Evolutionary conservation across 2,888 invertebrate species (phyloP), one percentile per base, ranked within the genome.

Genomic region (Chymomyza fuscimana): DNA sequence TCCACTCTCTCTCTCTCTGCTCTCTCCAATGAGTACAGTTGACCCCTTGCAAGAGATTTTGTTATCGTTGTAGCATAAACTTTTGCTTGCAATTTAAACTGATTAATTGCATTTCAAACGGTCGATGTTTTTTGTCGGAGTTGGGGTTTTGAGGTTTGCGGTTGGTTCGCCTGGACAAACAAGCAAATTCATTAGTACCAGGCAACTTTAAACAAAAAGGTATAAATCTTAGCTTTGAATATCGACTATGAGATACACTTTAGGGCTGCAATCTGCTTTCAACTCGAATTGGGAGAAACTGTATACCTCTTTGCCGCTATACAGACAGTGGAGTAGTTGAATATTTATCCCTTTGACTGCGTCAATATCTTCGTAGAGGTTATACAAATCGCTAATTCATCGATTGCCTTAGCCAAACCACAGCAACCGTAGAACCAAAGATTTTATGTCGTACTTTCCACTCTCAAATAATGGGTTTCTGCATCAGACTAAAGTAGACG

Each of bases 81-180:
- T 70, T 70, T 74, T 65, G 63, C 64, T 68, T 72, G 72, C 74
- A 72, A 78, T 83, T 75, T 80, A 74, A 76, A 74, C 80, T 85
- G 83, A 85, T 83, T 85, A 85, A 85, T 85, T 85, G 87, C 83
- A 81, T 85, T 85, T 83, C 75, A 83, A 87, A 86, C 81, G 81
- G 32, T 74, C 67, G 73, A 22, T 83, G 81, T 46, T 74, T 67
- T 12, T 58, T 58, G 9, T 19, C 7, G 19, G 12, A 58, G 58
- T 25, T 19, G 25, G 5, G 19, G 19, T 19, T 58, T 58, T 58
- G 58, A 5, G 58, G 22, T 58, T 78, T 63, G 74, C 40, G 66
- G 71, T 46, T 64, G 59, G 70, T 58, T 72, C 73, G 22, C 69
- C 69, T 58, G 68, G 74, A 73, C 73, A 74, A 85, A 81, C 82